Evolutionary conservation across 2,888 invertebrate genomes (phyloP).

Genomic region (Junonia oenone): DNA sequence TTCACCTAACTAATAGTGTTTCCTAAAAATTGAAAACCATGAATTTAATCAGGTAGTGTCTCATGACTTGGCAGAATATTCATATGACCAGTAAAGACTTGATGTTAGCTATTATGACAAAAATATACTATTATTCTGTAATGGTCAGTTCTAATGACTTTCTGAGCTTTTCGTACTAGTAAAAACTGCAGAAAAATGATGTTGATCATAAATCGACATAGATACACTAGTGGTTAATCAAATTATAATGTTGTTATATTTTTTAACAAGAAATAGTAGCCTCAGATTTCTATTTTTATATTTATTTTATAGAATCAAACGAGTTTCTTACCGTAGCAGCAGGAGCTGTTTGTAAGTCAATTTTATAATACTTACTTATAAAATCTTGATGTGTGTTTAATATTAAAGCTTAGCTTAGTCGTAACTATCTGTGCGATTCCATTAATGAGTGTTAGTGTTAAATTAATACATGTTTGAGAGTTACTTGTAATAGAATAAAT

Average conservation of each 20-base stretch:
- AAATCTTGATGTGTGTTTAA: conserved; percentile 24
- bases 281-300: conserved; percentile 1
- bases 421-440: conserved; percentile 26
- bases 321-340: not conserved
- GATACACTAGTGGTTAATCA: not conserved
- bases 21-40: too few relatives aligned
- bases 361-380: conserved; percentile 2
- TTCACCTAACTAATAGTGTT: too few relatives aligned
- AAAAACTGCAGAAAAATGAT: too few relatives aligned
- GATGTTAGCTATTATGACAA: not conserved
- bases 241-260: not conserved
- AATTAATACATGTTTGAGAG: conserved; percentile 44
- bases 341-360: not conserved
- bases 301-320: not conserved
- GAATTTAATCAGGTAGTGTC: too few relatives aligned
- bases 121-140: not conserved
- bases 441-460: conserved; percentile 38
- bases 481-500: conserved; percentile 49
- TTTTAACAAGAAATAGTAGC: not conserved
- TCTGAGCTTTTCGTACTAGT: too few relatives aligned
- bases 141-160: too few relatives aligned
- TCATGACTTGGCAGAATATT: not conserved
- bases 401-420: conserved; percentile 35
- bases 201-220: not conserved
- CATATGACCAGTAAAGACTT: not conserved